Conservation (phyloP, 2,797 vertebrate species). For the Microhierax caerulescens region DNA sequence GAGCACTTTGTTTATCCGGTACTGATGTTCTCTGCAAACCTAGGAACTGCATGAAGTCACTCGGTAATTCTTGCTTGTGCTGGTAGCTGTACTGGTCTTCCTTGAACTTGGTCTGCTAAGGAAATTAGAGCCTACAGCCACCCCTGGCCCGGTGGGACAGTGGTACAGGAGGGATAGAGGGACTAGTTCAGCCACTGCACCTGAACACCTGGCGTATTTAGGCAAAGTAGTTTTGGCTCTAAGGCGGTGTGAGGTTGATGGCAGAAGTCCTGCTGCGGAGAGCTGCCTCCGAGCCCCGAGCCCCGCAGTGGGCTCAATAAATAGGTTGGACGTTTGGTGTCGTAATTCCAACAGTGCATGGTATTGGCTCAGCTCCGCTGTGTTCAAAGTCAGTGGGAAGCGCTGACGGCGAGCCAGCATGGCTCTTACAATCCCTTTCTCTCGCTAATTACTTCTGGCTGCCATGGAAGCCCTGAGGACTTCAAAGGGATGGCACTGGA, state of each 20-base stretch:
- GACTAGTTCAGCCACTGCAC: background rate
- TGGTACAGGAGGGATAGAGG: too few relatives aligned
- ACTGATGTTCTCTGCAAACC: background rate
- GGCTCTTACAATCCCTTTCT: background rate
- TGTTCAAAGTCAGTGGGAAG: background rate
- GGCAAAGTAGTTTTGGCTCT: background rate
- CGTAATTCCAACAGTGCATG: background rate
- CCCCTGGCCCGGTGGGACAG: background rate
- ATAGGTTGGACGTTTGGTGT: background rate
- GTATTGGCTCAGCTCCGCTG: background rate
- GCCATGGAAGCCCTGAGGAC: background rate
- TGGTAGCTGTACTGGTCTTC: background rate
- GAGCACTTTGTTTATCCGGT: background rate
- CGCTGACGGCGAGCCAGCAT: background rate
- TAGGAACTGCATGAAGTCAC: background rate
- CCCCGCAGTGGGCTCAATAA: rapidly evolving
- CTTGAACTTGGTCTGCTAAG: background rate
- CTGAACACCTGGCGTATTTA: background rate
- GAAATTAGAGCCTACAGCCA: background rate
- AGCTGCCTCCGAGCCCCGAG: rapidly evolving
- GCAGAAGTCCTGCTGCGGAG: background rate
- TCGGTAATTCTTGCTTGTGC: background rate
- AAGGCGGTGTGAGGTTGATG: rapidly evolving
- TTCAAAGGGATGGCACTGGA: conserved; percentile 37
- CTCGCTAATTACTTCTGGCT: conserved; percentile 54